Conservation (phyloP, 2,797 vertebrate species). For the Anisognathus igniventris region DNA sequence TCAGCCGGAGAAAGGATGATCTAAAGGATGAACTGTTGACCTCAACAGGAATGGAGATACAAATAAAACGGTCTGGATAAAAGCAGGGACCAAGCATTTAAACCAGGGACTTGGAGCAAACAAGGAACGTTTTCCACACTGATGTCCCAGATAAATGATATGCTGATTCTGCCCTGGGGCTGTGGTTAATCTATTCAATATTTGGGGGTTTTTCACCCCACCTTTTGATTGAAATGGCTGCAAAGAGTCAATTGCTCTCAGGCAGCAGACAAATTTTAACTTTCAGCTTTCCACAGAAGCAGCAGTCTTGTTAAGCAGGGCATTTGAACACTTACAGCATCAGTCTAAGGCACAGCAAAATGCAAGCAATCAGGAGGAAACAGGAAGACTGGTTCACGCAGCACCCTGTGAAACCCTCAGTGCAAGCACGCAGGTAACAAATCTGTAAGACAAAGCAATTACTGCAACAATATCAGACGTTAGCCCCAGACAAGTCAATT, state of each 20-base stretch:
- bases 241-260: not conserved
- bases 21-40: conserved; percentile 14
- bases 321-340: not conserved
- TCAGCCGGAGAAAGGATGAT: not conserved
- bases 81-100: not conserved
- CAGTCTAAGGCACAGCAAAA: not conserved
- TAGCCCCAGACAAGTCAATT: not conserved
- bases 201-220: not conserved
- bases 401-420: not conserved
- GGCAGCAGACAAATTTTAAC: not conserved
- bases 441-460: not conserved
- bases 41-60: not conserved
- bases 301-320: not conserved
- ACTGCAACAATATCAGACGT: not conserved
- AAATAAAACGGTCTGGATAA: not conserved
- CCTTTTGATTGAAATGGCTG: not conserved
- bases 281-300: not conserved
- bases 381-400: not conserved
- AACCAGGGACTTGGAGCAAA: not conserved
- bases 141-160: not conserved
- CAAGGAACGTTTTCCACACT: not conserved
- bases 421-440: not conserved
- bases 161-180: not conserved
- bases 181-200: not conserved
- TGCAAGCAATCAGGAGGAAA: not conserved